Evolutionary conservation across 2,113 vertebrate genomes (phyloP).

Genomic region (Rhineura floridana): DNA sequence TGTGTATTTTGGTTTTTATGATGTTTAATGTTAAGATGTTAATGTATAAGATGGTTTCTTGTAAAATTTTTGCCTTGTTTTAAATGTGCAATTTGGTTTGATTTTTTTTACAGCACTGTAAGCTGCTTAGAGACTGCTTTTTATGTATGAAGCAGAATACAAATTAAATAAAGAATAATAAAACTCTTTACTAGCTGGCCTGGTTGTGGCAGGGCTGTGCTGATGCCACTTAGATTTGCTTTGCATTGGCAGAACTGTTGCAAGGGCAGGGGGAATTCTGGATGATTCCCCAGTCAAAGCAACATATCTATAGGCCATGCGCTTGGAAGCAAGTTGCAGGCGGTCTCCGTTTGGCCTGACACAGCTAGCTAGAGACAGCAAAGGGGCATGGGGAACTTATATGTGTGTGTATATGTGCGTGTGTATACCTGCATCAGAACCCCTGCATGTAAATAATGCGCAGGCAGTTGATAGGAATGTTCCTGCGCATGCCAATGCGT

Average conservation of each 20-base stretch:
- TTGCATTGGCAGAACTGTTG: neutral
- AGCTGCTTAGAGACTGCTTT: no score
- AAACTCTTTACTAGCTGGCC: no score
- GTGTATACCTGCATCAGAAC: neutral
- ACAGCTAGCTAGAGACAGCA: neutral
- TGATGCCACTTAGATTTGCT: neutral
- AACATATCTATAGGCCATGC: neutral
- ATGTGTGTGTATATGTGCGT: neutral
- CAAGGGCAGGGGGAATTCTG: no score
- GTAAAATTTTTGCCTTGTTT: no score
- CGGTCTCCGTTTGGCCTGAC: neutral
- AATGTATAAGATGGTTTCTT: no score
- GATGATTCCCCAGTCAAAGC: neutral
- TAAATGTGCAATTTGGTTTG: no score
- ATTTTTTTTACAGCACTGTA: no score
- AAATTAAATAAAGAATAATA: no score
- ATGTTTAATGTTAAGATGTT: no score
- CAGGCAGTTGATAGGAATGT: accelerated
- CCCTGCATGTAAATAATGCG: neutral
- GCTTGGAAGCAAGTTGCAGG: neutral
- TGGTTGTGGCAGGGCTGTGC: no score
- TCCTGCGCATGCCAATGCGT: neutral
- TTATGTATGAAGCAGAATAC: no score
- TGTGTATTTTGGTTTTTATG: no score
- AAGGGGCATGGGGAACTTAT: neutral